Conservation (phyloP, 2,888 invertebrate genomes). For the Tachina fera region DNA sequence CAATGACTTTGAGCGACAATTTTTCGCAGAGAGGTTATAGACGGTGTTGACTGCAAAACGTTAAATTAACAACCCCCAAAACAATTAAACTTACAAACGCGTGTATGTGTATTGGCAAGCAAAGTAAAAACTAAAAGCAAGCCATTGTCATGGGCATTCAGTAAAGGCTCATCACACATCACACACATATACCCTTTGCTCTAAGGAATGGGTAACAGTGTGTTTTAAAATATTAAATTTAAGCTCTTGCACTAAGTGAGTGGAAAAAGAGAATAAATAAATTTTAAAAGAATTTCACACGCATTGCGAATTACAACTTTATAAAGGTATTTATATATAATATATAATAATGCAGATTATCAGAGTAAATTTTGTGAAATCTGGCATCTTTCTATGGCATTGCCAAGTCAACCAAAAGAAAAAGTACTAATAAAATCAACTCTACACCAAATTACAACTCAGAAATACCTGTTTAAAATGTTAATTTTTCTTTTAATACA, state of each 20-base stretch:
- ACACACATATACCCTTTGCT: slow-evolving; percentile 2
- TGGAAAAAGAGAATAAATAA: slow-evolving; percentile 11
- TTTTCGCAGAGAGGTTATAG: slow-evolving; percentile 14
- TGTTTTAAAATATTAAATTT: slow-evolving; percentile 3
- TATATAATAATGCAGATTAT: no score
- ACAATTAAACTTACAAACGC: slow-evolving; percentile 21
- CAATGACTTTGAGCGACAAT: slow-evolving; percentile 48
- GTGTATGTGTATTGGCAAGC: slow-evolving; percentile 31
- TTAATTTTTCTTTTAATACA: no score
- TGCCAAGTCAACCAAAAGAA: no score
- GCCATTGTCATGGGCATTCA: slow-evolving; percentile 60
- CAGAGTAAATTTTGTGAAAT: no score
- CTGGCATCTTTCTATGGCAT: no score
- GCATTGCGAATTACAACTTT: neutral
- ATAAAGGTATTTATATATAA: neutral
- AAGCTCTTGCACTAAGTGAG: slow-evolving; percentile 2
- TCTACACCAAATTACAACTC: no score
- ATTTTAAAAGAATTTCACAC: neutral
- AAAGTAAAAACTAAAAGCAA: slow-evolving; percentile 34
- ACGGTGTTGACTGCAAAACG: slow-evolving; percentile 27
- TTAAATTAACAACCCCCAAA: slow-evolving; percentile 46
- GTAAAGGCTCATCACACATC: neutral
- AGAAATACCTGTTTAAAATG: no score
- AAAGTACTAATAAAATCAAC: no score
- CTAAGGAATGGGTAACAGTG: neutral